A percentile compares a stretch with the other conserved stretches of the same genome.
Conservation (phyloP, 2,888 invertebrate genomes). For the Aphelenchoides bicaudatus region DNA sequence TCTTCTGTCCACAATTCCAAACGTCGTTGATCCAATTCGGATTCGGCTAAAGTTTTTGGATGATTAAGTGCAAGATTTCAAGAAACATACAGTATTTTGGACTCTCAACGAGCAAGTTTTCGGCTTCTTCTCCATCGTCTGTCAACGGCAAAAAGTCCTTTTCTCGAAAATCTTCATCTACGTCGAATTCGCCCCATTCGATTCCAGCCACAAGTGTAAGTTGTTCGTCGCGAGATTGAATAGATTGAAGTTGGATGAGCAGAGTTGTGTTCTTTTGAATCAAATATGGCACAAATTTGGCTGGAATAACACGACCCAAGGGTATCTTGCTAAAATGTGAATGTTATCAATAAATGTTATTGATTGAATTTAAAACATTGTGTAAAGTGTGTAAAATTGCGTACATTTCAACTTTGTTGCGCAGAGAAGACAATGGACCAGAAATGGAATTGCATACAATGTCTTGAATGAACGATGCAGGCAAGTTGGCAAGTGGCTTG, state of each 20-base stretch:
- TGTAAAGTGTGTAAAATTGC: slow-evolving; percentile 17
- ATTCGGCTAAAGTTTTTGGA: background rate
- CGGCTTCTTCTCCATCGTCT: slow-evolving; percentile 18
- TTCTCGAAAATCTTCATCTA: background rate
- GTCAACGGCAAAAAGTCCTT: no score
- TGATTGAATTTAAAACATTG: background rate
- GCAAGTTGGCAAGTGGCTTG: slow-evolving; percentile 29
- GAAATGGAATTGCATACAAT: slow-evolving; percentile 28
- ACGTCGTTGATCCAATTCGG: slow-evolving; percentile 14
- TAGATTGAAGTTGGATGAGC: slow-evolving; percentile 29
- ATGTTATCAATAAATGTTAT: background rate
- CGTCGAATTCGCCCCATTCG: slow-evolving; percentile 42
- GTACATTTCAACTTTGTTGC: slow-evolving; percentile 34
- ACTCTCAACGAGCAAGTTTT: slow-evolving; percentile 1
- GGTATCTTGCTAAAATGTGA: slow-evolving; percentile 44
- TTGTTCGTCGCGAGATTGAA: slow-evolving; percentile 46
- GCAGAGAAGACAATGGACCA: slow-evolving; percentile 25
- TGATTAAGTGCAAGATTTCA: background rate
- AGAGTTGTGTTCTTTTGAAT: slow-evolving; percentile 32
- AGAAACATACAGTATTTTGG: background rate
- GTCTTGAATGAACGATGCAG: slow-evolving; percentile 30
- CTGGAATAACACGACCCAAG: slow-evolving; percentile 42
- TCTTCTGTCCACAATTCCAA: slow-evolving; percentile 52
- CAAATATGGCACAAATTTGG: slow-evolving; percentile 47
- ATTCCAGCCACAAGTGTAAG: slow-evolving; percentile 42